Conservation (phyloP, 1,140 invertebrate genomes). For the Hesperophylax magnus region DNA sequence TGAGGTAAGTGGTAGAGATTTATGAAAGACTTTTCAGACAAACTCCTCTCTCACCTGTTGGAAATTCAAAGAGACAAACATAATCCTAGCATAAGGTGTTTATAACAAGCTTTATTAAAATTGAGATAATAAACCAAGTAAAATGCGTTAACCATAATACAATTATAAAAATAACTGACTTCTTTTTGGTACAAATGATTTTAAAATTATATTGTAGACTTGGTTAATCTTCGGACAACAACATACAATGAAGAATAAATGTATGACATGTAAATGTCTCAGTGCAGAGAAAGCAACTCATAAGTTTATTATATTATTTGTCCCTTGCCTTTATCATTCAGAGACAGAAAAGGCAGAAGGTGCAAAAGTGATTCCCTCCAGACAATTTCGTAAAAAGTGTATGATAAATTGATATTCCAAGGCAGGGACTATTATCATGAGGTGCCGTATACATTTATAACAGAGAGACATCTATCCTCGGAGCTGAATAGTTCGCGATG, state of each 20-base stretch:
- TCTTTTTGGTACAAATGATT: not conserved
- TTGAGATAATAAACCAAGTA: not conserved
- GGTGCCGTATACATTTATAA: not conserved
- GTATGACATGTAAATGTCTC: too few relatives aligned
- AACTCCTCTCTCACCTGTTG: constrained; percentile 1
- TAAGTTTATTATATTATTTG: too few relatives aligned
- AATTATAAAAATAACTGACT: not conserved
- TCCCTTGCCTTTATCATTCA: not conserved
- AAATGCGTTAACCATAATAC: not conserved
- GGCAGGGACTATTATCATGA: not conserved
- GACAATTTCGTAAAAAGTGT: not conserved
- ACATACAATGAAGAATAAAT: too few relatives aligned
- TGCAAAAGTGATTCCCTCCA: not conserved
- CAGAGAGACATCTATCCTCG: not conserved
- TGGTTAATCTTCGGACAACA: not conserved
- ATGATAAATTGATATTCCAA: not conserved
- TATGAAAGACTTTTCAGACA: constrained; percentile 7
- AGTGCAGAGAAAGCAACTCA: too few relatives aligned
- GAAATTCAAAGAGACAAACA: constrained; percentile 3
- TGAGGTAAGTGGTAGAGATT: constrained; percentile 19
- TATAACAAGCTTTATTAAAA: not conserved
- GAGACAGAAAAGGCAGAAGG: not conserved
- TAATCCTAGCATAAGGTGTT: not conserved
- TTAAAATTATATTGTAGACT: not conserved
- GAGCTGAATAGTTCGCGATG: not conserved